Conservation (phyloP, 2,888 invertebrate genomes). For the Herminia tarsipennalis region DNA sequence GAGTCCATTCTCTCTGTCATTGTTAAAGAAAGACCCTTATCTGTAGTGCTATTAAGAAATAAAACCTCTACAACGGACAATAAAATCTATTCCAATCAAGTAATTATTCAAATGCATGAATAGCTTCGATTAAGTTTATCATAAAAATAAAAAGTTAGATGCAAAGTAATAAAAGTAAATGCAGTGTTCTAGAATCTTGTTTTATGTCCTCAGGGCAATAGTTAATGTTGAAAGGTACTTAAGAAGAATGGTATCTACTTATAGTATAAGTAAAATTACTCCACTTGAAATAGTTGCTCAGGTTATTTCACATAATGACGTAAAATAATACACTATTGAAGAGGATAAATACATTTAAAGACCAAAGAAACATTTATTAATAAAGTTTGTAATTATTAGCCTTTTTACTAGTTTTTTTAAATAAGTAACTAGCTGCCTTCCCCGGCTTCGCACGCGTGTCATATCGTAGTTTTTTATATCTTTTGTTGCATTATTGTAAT, state of each 20-base stretch:
- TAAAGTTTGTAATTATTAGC: no score
- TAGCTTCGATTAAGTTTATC: constrained; percentile 27
- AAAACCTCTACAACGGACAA: constrained; percentile 14
- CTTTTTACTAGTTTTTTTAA: no score
- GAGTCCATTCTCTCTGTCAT: constrained; percentile 44
- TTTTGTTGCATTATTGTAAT: no score
- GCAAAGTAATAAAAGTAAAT: constrained; percentile 40
- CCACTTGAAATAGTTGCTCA: constrained; percentile 19
- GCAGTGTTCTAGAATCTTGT: constrained; percentile 31
- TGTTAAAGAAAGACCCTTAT: constrained; percentile 24
- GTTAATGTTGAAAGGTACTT: constrained; percentile 32
- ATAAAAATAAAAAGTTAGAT: constrained; percentile 29
- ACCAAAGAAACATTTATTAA: no score
- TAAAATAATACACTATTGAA: background rate
- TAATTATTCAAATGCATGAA: constrained; percentile 39
- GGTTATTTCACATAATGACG: constrained; percentile 17
- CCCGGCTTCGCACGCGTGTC: no score
- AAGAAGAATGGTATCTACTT: constrained; percentile 14
- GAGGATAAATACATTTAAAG: no score
- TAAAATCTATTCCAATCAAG: constrained; percentile 28
- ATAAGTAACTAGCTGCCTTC: no score
- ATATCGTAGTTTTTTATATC: no score
- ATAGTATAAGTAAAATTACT: constrained; percentile 25
- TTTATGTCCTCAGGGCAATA: constrained; percentile 34
- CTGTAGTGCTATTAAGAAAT: constrained; percentile 45